Evolutionary conservation across 92 coral and sea anemone species (phyloP), one percentile per base, ranked within the genome.

Genomic region (Blastomussa wellsi): DNA sequence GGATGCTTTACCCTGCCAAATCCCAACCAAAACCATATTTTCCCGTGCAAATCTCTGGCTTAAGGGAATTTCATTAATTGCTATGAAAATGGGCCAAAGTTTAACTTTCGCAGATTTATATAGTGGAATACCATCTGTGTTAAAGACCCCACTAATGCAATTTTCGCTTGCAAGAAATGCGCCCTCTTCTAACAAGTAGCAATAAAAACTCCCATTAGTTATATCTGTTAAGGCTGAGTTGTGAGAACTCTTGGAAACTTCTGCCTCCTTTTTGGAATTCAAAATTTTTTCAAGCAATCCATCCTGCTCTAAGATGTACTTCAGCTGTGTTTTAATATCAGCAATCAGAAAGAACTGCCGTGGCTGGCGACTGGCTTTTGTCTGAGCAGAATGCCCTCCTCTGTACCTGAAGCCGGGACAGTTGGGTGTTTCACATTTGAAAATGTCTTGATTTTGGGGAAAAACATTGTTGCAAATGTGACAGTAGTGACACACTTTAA

Each of bases 1-100:
- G 1, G 82, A 80, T 20, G 74, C 90, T 71, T 84, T 91, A 41
- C 91, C 91, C 84, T 83, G 91, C 91, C 91, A 91, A n/a, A 91
- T 88, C 22, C 94, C 91, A 32, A 53, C 86, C 72, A 91, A 70
- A 41, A 88, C 59, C 89, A 91, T 87, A 48, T 88, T 91, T 6
- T 88, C 84, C 69, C 89, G 84, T 19, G 89, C 39, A 77, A 88
- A 87, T 7, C 90, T 3, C 17, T 79, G 76, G 19, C 55, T 16
- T 36, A 64, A 74, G 7, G 91, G 88, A 10, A 91, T 41, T 44
- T 88, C 89, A 84, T 91, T 55, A 19, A 55, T 55, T 16, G 62
- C 62, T 2, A 55, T 19, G 26, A 55, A 55, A 55, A 55, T 55
- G 3, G 62, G 62, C 62, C 62, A 52, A 52, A 52, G 59, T 52